Conservation (phyloP, 30 jellyfish, hydroid and myxozoan species). For the Aurelia coerulea region DNA sequence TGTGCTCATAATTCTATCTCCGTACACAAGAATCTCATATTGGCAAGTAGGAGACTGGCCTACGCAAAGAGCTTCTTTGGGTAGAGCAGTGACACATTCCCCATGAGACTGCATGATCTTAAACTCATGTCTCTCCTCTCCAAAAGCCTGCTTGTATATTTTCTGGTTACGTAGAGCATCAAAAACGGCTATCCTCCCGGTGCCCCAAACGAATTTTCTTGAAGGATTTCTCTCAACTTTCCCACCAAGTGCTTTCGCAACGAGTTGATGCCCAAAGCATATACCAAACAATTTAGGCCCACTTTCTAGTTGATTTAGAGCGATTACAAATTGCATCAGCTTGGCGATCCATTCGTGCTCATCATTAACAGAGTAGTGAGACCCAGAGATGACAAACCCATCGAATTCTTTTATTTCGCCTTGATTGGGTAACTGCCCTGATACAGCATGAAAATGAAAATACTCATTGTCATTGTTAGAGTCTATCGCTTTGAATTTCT, state of each 20-base stretch:
- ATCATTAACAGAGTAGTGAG: slow-evolving; percentile 88
- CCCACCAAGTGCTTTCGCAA: slow-evolving; percentile 92
- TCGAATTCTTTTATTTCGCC: slow-evolving; percentile 22
- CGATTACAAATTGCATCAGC: slow-evolving; percentile 51
- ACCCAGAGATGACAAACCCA: slow-evolving; percentile 84
- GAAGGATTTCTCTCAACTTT: slow-evolving; percentile 56
- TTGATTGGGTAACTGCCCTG: slow-evolving; percentile 61
- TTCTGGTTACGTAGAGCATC: not conserved
- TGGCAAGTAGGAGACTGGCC: slow-evolving; percentile 62
- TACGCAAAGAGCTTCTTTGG: slow-evolving; percentile 37
- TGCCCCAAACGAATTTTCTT: slow-evolving; percentile 66
- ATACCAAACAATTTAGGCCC: slow-evolving; percentile 75
- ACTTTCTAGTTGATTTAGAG: not conserved
- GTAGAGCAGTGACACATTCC: slow-evolving; percentile 58
- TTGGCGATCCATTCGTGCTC: slow-evolving; percentile 64
- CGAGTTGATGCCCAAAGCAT: slow-evolving; percentile 93
- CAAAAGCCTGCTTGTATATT: slow-evolving; percentile 3
- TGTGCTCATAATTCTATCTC: slow-evolving; percentile 36
- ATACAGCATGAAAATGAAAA: slow-evolving; percentile 50
- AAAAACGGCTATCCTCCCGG: slow-evolving; percentile 33
- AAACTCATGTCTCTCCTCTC: not conserved
- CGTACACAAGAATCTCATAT: slow-evolving; percentile 51
- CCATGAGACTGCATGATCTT: slow-evolving; percentile 76
- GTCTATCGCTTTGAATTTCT: not conserved
- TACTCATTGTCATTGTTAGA: slow-evolving; percentile 1